Conservation (phyloP, 1,140 invertebrate species). For the Trichomalopsis sarcophagae region DNA sequence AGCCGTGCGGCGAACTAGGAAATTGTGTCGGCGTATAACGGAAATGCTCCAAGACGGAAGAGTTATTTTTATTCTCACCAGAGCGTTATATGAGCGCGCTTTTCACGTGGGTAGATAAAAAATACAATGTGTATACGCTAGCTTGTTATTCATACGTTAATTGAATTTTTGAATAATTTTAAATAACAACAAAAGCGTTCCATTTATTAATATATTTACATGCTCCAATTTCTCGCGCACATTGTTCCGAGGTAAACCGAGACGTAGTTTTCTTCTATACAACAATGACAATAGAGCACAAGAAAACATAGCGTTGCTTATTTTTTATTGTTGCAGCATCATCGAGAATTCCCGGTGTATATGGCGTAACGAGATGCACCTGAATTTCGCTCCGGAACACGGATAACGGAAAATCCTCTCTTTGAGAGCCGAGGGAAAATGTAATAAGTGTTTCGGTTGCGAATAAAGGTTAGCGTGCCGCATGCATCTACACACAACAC, state of each 20-base stretch:
- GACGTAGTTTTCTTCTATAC: too few relatives aligned
- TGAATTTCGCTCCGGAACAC: conserved; percentile 22
- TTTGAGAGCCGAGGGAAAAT: neutral
- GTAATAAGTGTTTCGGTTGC: conserved; percentile 22
- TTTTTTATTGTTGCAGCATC: neutral
- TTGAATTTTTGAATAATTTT: too few relatives aligned
- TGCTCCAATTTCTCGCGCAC: too few relatives aligned
- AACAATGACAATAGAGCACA: too few relatives aligned
- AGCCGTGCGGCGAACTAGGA: neutral
- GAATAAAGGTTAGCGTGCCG: conserved; percentile 53
- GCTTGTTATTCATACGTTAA: neutral
- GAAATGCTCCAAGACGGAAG: neutral
- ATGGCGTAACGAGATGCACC: conserved; percentile 19
- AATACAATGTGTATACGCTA: neutral
- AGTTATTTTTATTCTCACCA: neutral
- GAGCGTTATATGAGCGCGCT: neutral
- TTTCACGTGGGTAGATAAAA: neutral
- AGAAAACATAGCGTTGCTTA: too few relatives aligned
- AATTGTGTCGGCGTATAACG: neutral
- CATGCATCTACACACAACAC: too few relatives aligned
- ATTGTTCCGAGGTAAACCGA: too few relatives aligned
- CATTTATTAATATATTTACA: too few relatives aligned
- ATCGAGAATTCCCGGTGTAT: neutral
- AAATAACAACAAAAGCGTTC: too few relatives aligned
- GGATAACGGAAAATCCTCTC: conserved; percentile 27